These are phyloP conservation scores for Amphipyra tragopoginis DNA, from an alignment of 2,888 invertebrate genomes.

Conservation along the genomic window DNA sequence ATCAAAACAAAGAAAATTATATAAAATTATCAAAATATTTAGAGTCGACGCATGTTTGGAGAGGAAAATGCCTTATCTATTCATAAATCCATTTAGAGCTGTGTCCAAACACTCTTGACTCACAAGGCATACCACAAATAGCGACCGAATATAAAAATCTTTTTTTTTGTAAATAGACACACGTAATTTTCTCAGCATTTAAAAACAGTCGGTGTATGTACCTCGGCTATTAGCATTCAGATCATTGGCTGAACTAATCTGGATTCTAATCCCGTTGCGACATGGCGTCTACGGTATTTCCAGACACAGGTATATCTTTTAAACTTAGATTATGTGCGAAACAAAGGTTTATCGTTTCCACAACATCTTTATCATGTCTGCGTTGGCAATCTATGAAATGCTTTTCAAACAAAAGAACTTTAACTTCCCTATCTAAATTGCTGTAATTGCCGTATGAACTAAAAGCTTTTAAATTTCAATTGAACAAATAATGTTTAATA, in stretches of 20 bases:
- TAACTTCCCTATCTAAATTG: conserved; percentile 39
- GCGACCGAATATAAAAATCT: conserved; percentile 40
- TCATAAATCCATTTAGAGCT: conserved; percentile 24
- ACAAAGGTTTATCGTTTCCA: conserved; percentile 53
- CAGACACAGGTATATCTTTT: conserved; percentile 66
- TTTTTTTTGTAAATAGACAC: conserved; percentile 55
- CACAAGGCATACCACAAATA: conserved; percentile 42
- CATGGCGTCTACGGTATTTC: conserved; percentile 76
- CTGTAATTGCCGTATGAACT: conserved; percentile 27
- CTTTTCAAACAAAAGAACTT: conserved; percentile 34
- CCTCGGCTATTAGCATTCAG: conserved; percentile 74
- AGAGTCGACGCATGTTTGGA: background rate
- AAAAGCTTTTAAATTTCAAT: conserved; percentile 50
- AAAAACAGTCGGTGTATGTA: conserved; percentile 57
- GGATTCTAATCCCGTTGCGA: conserved; percentile 82
- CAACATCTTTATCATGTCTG: conserved; percentile 39
- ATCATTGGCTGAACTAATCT: conserved; percentile 77
- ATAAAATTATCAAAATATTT: background rate
- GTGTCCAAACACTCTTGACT: conserved; percentile 31
- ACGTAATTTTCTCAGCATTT: conserved; percentile 63
- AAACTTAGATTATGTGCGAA: conserved; percentile 66
- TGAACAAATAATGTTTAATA: conserved; percentile 42
- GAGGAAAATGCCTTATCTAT: conserved; percentile 21
- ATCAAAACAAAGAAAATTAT: no score
- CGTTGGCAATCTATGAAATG: conserved; percentile 30